Conservation (phyloP, 1,140 invertebrate species). For the Drosophila nasuta region DNA sequence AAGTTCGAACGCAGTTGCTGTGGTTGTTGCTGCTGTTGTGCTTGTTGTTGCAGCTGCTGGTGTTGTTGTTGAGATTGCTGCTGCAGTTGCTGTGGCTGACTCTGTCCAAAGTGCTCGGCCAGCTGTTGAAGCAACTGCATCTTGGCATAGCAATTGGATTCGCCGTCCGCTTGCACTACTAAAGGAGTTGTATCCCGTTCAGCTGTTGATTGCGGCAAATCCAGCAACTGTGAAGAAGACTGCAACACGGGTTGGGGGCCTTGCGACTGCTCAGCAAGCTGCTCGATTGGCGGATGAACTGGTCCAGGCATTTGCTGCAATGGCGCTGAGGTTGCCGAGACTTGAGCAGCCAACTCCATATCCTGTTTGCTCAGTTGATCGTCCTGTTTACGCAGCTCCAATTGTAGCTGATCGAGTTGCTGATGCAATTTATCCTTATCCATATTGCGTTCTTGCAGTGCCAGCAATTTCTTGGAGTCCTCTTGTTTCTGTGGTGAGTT, state of each 20-base stretch:
- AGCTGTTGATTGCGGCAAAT: background rate
- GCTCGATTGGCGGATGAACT: background rate
- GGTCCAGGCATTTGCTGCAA: background rate
- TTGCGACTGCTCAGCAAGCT: background rate
- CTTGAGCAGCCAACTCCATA: constrained; percentile 13
- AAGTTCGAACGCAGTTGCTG: constrained; percentile 11
- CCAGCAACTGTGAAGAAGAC: background rate
- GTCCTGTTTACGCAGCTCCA: constrained; percentile 25
- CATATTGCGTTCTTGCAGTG: background rate
- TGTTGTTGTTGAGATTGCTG: constrained; percentile 10
- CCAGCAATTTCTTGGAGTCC: background rate
- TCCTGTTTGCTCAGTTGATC: constrained; percentile 19
- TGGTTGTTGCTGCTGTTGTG: background rate
- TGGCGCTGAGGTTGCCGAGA: background rate
- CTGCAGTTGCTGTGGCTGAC: constrained; percentile 14
- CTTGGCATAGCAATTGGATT: constrained; percentile 16
- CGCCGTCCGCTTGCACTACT: constrained; percentile 13
- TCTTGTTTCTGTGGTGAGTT: background rate
- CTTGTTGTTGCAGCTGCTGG: background rate
- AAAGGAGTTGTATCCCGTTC: constrained; percentile 1
- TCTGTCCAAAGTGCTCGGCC: constrained; percentile 35
- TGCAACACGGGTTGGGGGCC: background rate
- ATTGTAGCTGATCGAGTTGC: constrained; percentile 13
- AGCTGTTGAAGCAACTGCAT: constrained; percentile 58
- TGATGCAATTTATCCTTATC: constrained; percentile 17